Base-by-base conservation (phyloP, 2,888 invertebrate species). In the Ormyrus rosae region DNA sequence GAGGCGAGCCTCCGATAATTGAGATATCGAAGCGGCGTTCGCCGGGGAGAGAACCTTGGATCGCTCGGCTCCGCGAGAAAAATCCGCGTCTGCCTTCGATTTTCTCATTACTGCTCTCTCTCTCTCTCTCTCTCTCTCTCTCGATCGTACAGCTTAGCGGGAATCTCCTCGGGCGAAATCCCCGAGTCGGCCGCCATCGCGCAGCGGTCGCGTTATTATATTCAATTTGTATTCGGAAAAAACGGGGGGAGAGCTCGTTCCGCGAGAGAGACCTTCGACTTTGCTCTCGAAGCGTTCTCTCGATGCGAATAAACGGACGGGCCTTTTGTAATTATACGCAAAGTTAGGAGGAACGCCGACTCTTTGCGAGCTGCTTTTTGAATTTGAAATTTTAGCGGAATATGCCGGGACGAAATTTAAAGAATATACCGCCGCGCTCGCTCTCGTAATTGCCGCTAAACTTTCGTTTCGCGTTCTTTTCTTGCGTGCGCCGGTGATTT, bases 201-300 rank as follows among this genome's bases (percentile, higher is more conserved):
- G 60, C 46, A 55, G 0, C 19, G 7, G n/a, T 13, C 9, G 8
- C 61, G 61, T 76, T 68, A 69, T 76, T 76, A 76, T 61, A 61
- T 76, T 68, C 76, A 76, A 76, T 76, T 76, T 75, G 75, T 68
- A 75, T 61, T 53, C 75, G 68, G 48, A 56, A 71, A 73, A 73
- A 73, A 73, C 13, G 13, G 13, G 11, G 61, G 71, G 3, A 34
- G n/a, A 69, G 46, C 19, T 13, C 53, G 51, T 48, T 58, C 34
- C 19, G 5, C 65, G 10, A n/a, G 67, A 10, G 11, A 53, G 72
- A 63, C 72, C 72, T 73, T 73, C 63, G 63, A 13, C 53, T 34
- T 69, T 11, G 71, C 51, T 46, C 48, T 48, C 70, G 50, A n/a
- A 6, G 6, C 19, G 50, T n/a, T 34, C 50, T 63, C 67, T 63